phyloP scores from a whole-genome alignment of 2,113 vertebrate species.

The Macaca fascicularis region DNA sequence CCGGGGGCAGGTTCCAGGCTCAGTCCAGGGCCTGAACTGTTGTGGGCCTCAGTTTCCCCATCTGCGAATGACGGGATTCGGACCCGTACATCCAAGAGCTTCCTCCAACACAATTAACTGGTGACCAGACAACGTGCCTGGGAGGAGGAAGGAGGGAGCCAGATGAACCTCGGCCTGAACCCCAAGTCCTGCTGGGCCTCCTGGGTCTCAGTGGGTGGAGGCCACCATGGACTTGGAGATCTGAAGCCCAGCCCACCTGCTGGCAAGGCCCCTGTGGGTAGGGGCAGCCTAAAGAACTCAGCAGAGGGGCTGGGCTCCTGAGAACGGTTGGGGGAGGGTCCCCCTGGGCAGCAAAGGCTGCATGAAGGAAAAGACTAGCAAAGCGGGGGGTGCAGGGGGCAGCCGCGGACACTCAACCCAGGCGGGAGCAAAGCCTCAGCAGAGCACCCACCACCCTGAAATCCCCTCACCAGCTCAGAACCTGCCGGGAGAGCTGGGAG shows the following conservation, averaged over 20 bases:
- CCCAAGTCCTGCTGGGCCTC: not conserved
- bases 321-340: fast-evolving
- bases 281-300: fast-evolving
- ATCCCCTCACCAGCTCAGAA: not conserved
- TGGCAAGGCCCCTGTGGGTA: not conserved
- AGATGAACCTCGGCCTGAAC: not conserved
- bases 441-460: not conserved
- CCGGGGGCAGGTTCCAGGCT: fast-evolving
- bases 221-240: fast-evolving
- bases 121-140: not conserved
- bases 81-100: not conserved
- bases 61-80: not conserved
- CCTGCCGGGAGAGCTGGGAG: fast-evolving
- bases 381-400: fast-evolving
- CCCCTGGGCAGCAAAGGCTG: not conserved
- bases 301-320: not conserved
- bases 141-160: not conserved
- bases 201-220: not conserved
- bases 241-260: fast-evolving
- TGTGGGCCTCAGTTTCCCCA: not conserved
- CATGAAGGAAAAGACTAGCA: not conserved
- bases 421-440: not conserved
- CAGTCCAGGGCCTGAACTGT: not conserved
- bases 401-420: too few species aligned
- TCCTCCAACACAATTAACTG: too few species aligned